These are phyloP conservation scores for Heliangelus exortis DNA, from an alignment of 2,797 vertebrate species.

Conservation along the genomic window DNA sequence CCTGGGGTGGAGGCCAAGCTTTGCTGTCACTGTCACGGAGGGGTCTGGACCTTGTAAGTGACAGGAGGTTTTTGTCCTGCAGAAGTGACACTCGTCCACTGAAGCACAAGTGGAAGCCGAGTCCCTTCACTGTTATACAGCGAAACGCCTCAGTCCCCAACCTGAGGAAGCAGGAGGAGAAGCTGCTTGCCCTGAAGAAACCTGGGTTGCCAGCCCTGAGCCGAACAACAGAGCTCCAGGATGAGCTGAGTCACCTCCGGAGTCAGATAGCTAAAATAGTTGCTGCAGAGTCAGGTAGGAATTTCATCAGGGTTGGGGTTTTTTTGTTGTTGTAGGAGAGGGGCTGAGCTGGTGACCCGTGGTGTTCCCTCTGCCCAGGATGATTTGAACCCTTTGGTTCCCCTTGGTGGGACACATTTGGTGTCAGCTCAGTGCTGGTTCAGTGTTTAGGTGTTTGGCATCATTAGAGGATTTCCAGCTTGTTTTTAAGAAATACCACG, in stretches of 20 bases:
- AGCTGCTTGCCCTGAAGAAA: slow-evolving; percentile 91
- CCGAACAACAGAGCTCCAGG: slow-evolving; percentile 93
- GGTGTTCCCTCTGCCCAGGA: accelerated
- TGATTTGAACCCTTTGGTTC: background rate
- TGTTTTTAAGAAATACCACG: background rate
- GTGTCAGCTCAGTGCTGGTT: background rate
- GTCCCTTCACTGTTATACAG: slow-evolving; percentile 94
- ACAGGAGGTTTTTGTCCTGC: background rate
- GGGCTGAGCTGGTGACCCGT: background rate
- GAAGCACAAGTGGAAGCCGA: slow-evolving; percentile 96
- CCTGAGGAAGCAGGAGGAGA: slow-evolving; percentile 92
- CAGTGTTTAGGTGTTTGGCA: background rate
- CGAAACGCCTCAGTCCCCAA: slow-evolving; percentile 98
- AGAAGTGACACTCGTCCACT: slow-evolving; percentile 94
- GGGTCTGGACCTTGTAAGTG: background rate
- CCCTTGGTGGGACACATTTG: accelerated
- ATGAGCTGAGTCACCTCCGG: slow-evolving; percentile 93
- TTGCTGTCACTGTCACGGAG: accelerated
- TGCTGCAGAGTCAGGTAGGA: slow-evolving; percentile 85
- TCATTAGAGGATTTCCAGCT: background rate
- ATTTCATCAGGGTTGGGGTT: accelerated
- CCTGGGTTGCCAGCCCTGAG: slow-evolving; percentile 93
- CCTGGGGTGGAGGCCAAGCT: background rate
- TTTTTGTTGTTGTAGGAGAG: background rate
- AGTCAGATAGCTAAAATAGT: slow-evolving; percentile 98